phyloP scores from a whole-genome alignment of 2,888 invertebrate genomes.

The Labia minor region DNA sequence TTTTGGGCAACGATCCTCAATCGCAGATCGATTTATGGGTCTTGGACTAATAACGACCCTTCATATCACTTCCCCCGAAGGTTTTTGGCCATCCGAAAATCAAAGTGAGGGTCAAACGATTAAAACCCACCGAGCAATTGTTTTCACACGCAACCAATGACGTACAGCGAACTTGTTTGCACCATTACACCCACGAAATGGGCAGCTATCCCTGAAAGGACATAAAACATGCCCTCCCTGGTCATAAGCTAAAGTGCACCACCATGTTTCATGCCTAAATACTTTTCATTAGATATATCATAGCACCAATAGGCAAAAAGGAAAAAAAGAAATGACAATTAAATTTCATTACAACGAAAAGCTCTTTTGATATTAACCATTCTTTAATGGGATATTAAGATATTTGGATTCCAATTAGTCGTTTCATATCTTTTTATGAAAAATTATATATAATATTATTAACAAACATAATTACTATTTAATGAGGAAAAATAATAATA shows the following conservation, averaged over 20 bases:
- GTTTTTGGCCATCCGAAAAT: background rate
- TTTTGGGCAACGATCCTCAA: no score
- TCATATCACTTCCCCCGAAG: background rate
- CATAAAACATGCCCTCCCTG: background rate
- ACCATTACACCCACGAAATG: conserved; percentile 13
- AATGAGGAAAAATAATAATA: no score
- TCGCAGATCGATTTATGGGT: background rate
- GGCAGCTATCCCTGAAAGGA: background rate
- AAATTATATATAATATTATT: no score
- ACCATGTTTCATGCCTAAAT: background rate
- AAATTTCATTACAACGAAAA: background rate
- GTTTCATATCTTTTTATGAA: no score
- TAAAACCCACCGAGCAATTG: background rate
- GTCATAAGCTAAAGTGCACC: conserved; percentile 13
- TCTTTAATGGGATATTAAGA: no score
- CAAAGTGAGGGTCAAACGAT: background rate
- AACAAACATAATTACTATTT: no score
- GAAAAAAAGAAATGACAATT: background rate
- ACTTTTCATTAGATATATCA: background rate
- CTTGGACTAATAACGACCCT: background rate
- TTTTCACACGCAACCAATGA: conserved; percentile 7
- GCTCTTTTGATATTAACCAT: no score
- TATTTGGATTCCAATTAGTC: no score
- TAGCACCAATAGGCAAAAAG: background rate
- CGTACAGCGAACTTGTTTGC: background rate